phyloP scores from a whole-genome alignment of 2,888 invertebrate genomes.

The Clostera curtula region DNA sequence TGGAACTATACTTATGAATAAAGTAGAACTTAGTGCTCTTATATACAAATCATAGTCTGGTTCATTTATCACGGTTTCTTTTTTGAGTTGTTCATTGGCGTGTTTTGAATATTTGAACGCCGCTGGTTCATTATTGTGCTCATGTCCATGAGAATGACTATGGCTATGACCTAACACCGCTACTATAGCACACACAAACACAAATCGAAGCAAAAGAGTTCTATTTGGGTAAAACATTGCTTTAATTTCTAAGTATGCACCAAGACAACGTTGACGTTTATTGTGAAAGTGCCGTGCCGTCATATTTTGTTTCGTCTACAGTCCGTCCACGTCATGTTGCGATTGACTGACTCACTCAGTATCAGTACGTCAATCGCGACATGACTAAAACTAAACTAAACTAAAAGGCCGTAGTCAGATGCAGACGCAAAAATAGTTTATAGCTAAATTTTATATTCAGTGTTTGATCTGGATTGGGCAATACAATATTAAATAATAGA shows the following conservation, averaged over 20 bases:
- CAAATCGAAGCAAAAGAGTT: constrained; percentile 23
- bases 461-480: no score
- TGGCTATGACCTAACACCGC: constrained; percentile 48
- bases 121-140: constrained; percentile 75
- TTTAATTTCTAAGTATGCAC: constrained; percentile 6
- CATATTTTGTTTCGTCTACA: no score
- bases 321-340: no score
- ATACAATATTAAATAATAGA: no score
- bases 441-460: no score
- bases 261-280: constrained; percentile 1
- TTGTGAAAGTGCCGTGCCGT: background rate
- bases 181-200: constrained; percentile 27
- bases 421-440: no score
- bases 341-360: no score
- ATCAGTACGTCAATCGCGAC: no score
- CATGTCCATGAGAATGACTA: constrained; percentile 57
- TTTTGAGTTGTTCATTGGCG: constrained; percentile 68
- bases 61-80: constrained; percentile 55
- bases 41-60: constrained; percentile 77
- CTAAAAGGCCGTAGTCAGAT: no score
- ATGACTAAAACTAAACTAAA: no score
- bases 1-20: constrained; percentile 96
- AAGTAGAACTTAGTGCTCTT: constrained; percentile 90
- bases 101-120: constrained; percentile 88
- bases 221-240: constrained; percentile 29